Evolutionary conservation across 2,797 vertebrate species (phyloP).

Genomic region (Gymnodraco acuticeps): DNA sequence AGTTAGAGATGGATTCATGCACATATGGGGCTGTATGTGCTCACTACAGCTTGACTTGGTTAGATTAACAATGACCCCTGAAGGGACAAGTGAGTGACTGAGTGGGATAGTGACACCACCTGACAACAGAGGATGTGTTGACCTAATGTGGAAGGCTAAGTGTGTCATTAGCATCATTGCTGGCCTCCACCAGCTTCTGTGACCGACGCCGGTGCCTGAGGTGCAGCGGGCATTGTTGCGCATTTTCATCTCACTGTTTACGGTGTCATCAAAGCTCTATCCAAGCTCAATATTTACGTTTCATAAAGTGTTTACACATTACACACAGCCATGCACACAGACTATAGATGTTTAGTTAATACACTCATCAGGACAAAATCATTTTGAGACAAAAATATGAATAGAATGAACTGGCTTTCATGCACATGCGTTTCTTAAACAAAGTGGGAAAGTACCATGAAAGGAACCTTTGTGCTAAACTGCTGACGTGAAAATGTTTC

Average conservation of each 20-base stretch:
- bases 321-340: constrained; percentile 41
- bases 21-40: neutral
- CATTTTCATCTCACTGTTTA: constrained; percentile 57
- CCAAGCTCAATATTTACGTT: constrained; percentile 68
- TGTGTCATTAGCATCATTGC: neutral
- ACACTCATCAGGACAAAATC: constrained; percentile 7
- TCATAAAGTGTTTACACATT: constrained; percentile 58
- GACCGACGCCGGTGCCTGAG: neutral
- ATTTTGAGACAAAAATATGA: constrained; percentile 8
- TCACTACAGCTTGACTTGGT: constrained; percentile 5
- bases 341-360: neutral
- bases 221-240: constrained; percentile 11
- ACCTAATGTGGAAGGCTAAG: constrained; percentile 12
- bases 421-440: neutral
- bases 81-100: constrained; percentile 12
- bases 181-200: neutral
- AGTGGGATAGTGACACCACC: constrained; percentile 18
- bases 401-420: neutral
- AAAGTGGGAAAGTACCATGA: constrained; percentile 21
- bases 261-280: constrained; percentile 60
- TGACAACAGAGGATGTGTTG: constrained; percentile 34
- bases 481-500: constrained; percentile 26
- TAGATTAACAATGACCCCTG: constrained; percentile 34
- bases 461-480: constrained; percentile 22
- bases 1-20: constrained; percentile 1